Conservation (phyloP, 2,113 vertebrate species). For the Manacus vitellinus region DNA sequence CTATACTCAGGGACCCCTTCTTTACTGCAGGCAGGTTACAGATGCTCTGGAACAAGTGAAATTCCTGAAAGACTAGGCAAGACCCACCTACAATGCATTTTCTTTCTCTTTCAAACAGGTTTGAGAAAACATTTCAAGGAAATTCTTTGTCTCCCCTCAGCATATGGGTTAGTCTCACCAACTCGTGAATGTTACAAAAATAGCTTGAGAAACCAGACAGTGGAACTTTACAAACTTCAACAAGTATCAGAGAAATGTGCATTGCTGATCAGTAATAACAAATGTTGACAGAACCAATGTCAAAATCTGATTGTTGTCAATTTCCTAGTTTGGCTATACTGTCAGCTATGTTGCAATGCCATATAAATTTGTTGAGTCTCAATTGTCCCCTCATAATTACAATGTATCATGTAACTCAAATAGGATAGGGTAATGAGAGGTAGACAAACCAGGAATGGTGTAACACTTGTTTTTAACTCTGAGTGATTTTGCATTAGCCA, state of each 20-base stretch:
- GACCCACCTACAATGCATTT: neutral
- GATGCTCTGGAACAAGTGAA: neutral
- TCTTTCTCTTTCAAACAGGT: neutral
- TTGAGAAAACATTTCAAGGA: neutral
- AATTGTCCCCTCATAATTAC: neutral
- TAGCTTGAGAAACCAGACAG: neutral
- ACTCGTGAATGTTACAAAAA: neutral
- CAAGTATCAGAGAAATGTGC: neutral
- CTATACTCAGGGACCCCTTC: neutral
- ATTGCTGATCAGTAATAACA: neutral
- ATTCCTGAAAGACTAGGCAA: neutral
- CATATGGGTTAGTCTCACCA: neutral
- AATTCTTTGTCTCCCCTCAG: neutral
- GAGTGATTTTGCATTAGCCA: neutral
- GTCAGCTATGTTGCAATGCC: neutral
- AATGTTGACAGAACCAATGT: neutral
- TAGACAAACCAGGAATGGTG: neutral
- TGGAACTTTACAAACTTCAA: neutral
- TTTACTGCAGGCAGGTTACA: neutral
- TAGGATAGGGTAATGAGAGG: neutral
- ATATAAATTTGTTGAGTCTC: neutral
- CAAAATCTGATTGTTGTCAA: neutral
- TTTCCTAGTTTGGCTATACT: neutral
- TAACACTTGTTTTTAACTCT: neutral
- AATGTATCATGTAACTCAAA: neutral